These are phyloP conservation scores for Choristoneura fumiferana DNA, from an alignment of 1,140 invertebrate species.

Conservation along the genomic window DNA sequence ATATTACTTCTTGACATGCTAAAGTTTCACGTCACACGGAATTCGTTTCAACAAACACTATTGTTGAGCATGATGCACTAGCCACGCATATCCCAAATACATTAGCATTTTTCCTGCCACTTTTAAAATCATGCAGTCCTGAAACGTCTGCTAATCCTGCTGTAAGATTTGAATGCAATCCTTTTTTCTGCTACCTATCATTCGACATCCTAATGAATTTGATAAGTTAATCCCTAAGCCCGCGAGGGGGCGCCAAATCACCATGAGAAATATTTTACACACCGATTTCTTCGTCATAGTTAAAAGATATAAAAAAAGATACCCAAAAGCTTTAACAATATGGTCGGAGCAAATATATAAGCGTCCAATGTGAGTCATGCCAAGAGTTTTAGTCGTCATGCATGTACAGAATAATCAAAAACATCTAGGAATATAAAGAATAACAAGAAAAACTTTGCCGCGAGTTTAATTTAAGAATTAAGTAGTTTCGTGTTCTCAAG, in stretches of 20 bases:
- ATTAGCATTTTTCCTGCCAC: background rate
- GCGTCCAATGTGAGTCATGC: slow-evolving; percentile 53
- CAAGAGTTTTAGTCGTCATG: slow-evolving; percentile 32
- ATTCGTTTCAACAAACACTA: slow-evolving; percentile 14
- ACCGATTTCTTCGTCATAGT: slow-evolving; percentile 70
- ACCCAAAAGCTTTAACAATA: slow-evolving; percentile 48
- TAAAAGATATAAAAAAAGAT: slow-evolving; percentile 39
- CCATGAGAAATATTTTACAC: slow-evolving; percentile 47
- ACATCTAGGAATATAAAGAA: slow-evolving; percentile 11
- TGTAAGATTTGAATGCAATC: no score
- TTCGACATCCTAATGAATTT: no score
- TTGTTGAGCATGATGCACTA: background rate
- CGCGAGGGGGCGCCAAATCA: slow-evolving; percentile 73
- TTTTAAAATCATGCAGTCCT: slow-evolving; percentile 4
- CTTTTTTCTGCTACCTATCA: no score
- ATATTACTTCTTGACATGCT: slow-evolving; percentile 36
- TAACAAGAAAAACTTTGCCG: background rate
- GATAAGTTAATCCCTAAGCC: slow-evolving; percentile 47
- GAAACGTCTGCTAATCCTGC: background rate
- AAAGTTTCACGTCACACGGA: slow-evolving; percentile 7
- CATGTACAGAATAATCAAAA: slow-evolving; percentile 27
- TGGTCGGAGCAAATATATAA: slow-evolving; percentile 60
- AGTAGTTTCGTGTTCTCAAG: background rate
- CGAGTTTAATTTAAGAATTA: background rate
- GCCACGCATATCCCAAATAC: slow-evolving; percentile 3